Evolutionary conservation across 2,888 invertebrate genomes (phyloP).

Genomic region (Spilosoma lubricipeda): DNA sequence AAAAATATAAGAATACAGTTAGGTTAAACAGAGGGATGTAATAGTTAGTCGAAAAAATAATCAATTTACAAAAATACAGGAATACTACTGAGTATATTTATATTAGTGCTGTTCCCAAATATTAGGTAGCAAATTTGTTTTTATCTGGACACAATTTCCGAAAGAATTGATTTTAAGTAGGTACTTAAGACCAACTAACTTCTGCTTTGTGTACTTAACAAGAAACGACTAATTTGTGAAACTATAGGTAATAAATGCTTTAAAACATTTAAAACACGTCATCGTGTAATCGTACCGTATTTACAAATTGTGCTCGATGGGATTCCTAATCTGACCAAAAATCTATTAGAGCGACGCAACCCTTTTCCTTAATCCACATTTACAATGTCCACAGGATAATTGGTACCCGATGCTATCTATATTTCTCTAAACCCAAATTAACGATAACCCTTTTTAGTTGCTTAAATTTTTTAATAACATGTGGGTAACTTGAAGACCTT

Average conservation of each 20-base stretch:
- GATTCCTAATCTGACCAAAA: slow-evolving; percentile 15
- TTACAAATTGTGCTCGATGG: slow-evolving; percentile 23
- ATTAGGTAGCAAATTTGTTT: too few relatives aligned
- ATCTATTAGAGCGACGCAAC: slow-evolving; percentile 10
- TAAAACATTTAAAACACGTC: neutral
- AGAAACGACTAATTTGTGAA: neutral
- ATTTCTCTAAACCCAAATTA: slow-evolving; percentile 1
- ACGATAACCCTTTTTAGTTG: neutral
- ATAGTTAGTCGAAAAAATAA: too few relatives aligned
- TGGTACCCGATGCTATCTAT: slow-evolving; percentile 13
- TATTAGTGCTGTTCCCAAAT: too few relatives aligned
- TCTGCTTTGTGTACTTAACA: neutral
- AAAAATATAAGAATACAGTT: too few relatives aligned
- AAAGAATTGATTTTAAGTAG: too few relatives aligned
- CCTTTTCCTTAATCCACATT: slow-evolving; percentile 15
- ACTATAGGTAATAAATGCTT: neutral
- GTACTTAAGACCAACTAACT: neutral
- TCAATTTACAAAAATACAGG: too few relatives aligned
- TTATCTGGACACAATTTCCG: too few relatives aligned
- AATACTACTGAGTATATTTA: too few relatives aligned
- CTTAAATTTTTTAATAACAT: neutral
- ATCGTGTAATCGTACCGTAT: neutral
- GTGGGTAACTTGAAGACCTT: neutral
- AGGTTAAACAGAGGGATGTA: too few relatives aligned
- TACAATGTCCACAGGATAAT: slow-evolving; percentile 11